A percentile compares a stretch with the other conserved stretches of the same genome.
These are phyloP conservation scores for Quadriops clusia DNA, from an alignment of 2,888 invertebrate genomes.

Conservation along the genomic window DNA sequence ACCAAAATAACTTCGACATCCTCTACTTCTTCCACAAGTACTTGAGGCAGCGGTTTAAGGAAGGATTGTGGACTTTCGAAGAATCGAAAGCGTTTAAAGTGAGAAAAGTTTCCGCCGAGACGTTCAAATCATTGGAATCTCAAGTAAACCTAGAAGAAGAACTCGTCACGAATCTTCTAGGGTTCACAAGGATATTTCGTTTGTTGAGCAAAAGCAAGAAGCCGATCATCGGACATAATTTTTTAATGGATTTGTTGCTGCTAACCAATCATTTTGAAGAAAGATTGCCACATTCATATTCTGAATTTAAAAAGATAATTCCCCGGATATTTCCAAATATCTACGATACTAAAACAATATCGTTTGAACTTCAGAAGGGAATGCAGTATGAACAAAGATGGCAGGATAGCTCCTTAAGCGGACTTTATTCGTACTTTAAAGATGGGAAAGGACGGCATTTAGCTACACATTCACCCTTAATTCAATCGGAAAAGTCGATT, in stretches of 20 bases:
- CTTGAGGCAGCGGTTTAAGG: constrained; percentile 42
- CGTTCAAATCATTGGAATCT: constrained; percentile 24
- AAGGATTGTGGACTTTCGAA: constrained; percentile 26
- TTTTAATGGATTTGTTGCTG: constrained; percentile 56
- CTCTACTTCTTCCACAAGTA: constrained; percentile 49
- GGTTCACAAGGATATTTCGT: constrained; percentile 56
- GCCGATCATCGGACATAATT: constrained; percentile 68
- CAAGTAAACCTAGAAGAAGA: constrained; percentile 39
- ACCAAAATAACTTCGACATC: constrained; percentile 38
- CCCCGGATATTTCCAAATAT: constrained; percentile 51
- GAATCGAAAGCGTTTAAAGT: constrained; percentile 30
- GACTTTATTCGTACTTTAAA: constrained; percentile 49
- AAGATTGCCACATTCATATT: constrained; percentile 53
- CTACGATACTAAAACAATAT: constrained; percentile 64
- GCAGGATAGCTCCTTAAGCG: constrained; percentile 42
- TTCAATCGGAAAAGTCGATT: constrained; percentile 24
- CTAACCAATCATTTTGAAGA: constrained; percentile 61
- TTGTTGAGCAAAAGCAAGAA: constrained; percentile 47
- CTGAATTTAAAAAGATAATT: constrained; percentile 50
- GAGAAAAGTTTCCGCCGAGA: constrained; percentile 27
- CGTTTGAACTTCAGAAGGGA: constrained; percentile 39
- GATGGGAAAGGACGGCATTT: constrained; percentile 35
- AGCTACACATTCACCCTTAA: constrained; percentile 32
- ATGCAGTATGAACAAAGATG: constrained; percentile 36
- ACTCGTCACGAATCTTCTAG: constrained; percentile 42